phyloP scores from a whole-genome alignment of 2,797 vertebrate species.

The Myripristis jacobus region DNA sequence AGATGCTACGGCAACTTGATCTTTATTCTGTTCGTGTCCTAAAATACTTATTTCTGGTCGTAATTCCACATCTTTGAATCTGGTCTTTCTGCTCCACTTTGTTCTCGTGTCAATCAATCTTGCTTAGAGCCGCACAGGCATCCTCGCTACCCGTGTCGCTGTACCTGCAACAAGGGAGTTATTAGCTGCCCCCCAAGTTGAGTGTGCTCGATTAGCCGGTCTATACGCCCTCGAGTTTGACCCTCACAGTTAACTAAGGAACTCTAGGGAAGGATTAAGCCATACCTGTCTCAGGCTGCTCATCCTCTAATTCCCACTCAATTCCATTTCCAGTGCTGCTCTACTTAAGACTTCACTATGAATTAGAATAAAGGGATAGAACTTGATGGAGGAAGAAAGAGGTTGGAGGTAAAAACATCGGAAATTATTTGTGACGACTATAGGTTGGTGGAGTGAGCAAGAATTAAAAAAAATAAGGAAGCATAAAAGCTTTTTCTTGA shows the following conservation, averaged over 20 bases:
- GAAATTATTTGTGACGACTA: neutral
- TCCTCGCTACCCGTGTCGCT: neutral
- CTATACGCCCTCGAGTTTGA: slow-evolving; percentile 8
- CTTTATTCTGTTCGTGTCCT: neutral
- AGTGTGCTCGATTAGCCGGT: slow-evolving; percentile 44
- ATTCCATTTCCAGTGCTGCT: too few species aligned
- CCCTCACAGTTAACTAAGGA: slow-evolving; percentile 16
- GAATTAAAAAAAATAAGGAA: neutral
- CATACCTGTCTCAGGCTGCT: slow-evolving; percentile 35
- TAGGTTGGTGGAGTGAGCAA: neutral
- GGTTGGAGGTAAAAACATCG: too few species aligned
- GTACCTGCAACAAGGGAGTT: slow-evolving; percentile 43
- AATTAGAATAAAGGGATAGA: slow-evolving; percentile 10
- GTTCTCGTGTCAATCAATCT: slow-evolving; percentile 4
- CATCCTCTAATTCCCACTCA: neutral
- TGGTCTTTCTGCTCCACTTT: slow-evolving; percentile 10
- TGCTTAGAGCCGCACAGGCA: neutral
- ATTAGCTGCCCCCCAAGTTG: slow-evolving; percentile 37
- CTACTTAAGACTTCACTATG: slow-evolving; percentile 13
- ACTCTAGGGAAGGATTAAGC: slow-evolving; percentile 9
- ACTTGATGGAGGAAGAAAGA: slow-evolving; percentile 8
- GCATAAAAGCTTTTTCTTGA: neutral
- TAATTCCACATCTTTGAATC: neutral
- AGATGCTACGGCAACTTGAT: neutral
- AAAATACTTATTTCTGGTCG: slow-evolving; percentile 2